Base-by-base conservation (phyloP, 2,113 vertebrate genomes). In the Solea senegalensis region DNA sequence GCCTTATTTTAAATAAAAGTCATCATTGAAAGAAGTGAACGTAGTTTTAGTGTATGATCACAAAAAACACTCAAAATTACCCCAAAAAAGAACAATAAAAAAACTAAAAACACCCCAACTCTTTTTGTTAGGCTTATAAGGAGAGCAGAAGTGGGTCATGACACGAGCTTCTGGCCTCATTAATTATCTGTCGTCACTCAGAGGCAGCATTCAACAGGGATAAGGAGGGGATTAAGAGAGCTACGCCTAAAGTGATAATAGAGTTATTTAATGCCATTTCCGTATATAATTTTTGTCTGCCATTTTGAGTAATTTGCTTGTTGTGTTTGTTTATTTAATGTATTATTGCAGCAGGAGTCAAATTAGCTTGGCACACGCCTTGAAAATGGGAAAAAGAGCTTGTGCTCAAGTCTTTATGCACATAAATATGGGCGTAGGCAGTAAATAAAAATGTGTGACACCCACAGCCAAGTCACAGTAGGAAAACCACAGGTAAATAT, bases 121-220 rank as follows among this genome's bases (percentile, higher is more conserved):
- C 50, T 81, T 83, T 65, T 72, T 15, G 10, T 10, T 49, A 52
- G 61, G 41, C n/a, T 56, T 80, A 5, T 49, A 74, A 84, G 78
- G 76, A 72, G 60, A 67, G 67, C 74, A 54, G 63, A 66, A 27
- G 9, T 28, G 27, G 51, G 53, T 64, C 58, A 27, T 39, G 57
- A 12, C 41, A 56, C 43, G 50, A 34, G 65, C 54, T 56, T 62
- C 74, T 65, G 59, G 67, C 54, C 66, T 76, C 69, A 89, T 81
- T 66, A 83, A 91, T 93, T 84, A 85, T 45, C 75, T 81, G 72
- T 78, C 50, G 27, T 41, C 48, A 52, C 53, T n/a, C 66, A 53
- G 56, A 62, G 9, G 27, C 48, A 82, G 53, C 74, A 73, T 64
- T 65, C 21, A 69, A 59, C 64, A 61, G 13, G 59, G 53, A 7